A percentile compares a stretch with the other conserved stretches of the same genome.
These are phyloP conservation scores for Agrilus cyanescens DNA, from an alignment of 2,888 invertebrate genomes.

Conservation along the genomic window DNA sequence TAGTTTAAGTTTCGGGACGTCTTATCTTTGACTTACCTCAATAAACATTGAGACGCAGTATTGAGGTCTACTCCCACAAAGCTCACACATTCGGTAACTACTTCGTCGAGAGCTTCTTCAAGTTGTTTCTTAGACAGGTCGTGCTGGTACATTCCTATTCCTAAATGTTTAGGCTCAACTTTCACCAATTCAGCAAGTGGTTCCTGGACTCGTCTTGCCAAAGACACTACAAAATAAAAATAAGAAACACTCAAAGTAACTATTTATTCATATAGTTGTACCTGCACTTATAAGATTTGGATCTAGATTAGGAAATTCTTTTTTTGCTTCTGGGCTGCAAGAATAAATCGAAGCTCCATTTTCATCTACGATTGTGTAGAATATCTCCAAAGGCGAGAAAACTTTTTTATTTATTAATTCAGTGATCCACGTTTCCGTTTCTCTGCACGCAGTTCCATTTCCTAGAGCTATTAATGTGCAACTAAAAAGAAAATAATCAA, in stretches of 20 bases:
- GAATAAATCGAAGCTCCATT: conserved; percentile 90
- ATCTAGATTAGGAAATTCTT: conserved; percentile 77
- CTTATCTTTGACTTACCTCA: conserved; percentile 46
- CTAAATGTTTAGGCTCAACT: conserved; percentile 84
- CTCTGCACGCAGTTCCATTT: conserved; percentile 82
- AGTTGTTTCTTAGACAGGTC: conserved; percentile 73
- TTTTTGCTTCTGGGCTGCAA: conserved; percentile 69
- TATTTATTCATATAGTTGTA: conserved; percentile 28
- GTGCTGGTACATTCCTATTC: conserved; percentile 93
- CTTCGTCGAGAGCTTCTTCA: conserved; percentile 59
- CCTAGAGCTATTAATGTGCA: conserved; percentile 78
- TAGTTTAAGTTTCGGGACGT: not conserved
- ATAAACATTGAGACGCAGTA: conserved; percentile 67
- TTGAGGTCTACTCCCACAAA: conserved; percentile 90
- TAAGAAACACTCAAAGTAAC: too few relatives aligned
- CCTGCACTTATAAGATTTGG: conserved; percentile 70
- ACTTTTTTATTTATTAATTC: conserved; percentile 42
- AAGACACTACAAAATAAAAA: conserved; percentile 58
- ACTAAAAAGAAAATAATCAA: conserved; percentile 36
- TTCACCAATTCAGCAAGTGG: conserved; percentile 87
- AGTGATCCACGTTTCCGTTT: conserved; percentile 68
- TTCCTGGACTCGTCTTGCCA: conserved; percentile 81
- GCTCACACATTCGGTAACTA: conserved; percentile 84
- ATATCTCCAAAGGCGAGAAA: conserved; percentile 48
- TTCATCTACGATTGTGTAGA: conserved; percentile 77